Conservation (phyloP, 2,113 vertebrate species). For the Sorex fumeus region DNA sequence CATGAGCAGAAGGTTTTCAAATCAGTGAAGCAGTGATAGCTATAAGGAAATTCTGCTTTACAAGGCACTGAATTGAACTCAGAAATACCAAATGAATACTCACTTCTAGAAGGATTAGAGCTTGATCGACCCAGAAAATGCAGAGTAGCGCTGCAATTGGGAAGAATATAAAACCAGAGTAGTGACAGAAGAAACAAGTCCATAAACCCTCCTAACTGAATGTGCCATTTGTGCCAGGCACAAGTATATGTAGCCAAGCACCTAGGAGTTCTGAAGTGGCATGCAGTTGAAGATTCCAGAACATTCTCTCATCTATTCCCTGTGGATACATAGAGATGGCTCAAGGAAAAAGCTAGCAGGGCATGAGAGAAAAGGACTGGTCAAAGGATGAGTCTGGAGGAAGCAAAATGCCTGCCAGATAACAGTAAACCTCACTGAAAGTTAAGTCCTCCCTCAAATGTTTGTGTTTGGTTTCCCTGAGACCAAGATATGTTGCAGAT, state of each 20-base stretch:
- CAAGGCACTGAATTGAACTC: neutral
- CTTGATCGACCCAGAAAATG: no score
- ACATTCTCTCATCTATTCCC: neutral
- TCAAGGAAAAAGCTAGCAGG: neutral
- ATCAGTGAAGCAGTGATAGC: neutral
- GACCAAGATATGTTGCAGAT: neutral
- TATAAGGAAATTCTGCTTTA: no score
- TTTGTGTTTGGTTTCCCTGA: neutral
- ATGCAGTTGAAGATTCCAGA: neutral
- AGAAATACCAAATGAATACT: neutral
- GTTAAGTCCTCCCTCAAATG: neutral
- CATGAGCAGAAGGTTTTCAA: neutral
- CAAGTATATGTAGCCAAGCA: neutral
- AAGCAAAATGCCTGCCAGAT: neutral
- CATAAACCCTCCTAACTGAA: neutral
- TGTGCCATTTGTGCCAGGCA: neutral
- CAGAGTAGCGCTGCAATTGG: neutral
- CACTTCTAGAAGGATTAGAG: neutral
- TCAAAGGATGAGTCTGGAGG: neutral
- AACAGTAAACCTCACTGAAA: neutral
- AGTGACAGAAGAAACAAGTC: no score
- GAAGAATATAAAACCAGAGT: no score
- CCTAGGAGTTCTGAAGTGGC: neutral
- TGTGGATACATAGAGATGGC: rapidly evolving
- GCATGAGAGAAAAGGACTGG: neutral